phyloP scores from a whole-genome alignment of 2,113 vertebrate genomes.

The Gadus macrocephalus region DNA sequence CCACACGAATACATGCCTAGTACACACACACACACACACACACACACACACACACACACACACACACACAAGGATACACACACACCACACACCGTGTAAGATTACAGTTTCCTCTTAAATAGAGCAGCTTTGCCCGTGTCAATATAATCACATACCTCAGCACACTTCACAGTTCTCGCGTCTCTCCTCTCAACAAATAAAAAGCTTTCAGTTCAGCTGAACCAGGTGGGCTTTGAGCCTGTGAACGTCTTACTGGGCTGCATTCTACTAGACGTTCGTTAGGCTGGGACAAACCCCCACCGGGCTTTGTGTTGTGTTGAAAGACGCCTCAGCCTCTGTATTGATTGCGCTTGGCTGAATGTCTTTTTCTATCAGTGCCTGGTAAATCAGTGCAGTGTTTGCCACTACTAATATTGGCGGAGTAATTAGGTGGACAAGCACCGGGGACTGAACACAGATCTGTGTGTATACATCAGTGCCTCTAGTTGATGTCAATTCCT shows the following conservation, averaged over 20 bases:
- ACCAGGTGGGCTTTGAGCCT: constrained; percentile 33
- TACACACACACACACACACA: no score
- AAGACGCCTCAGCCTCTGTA: constrained; percentile 43
- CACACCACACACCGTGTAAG: not conserved
- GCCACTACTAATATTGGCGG: constrained; percentile 41
- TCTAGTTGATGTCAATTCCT: constrained; percentile 54
- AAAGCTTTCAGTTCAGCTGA: constrained; percentile 17
- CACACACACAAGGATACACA: no score
- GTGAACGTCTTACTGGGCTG: constrained; percentile 36
- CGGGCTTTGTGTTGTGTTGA: constrained; percentile 29
- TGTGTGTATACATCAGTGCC: constrained; percentile 32
- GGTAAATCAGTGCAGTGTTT: constrained; percentile 34
- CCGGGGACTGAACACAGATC: constrained; percentile 35
- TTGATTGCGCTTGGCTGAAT: constrained; percentile 40
- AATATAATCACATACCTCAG: constrained; percentile 31
- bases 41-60: no score
- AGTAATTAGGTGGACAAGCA: constrained; percentile 32
- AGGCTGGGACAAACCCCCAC: constrained; percentile 13
- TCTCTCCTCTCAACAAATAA: constrained; percentile 14
- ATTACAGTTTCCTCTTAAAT: constrained; percentile 23
- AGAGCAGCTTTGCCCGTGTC: constrained; percentile 13
- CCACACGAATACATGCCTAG: no score
- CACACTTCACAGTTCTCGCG: constrained; percentile 19
- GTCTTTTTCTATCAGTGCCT: constrained; percentile 30
- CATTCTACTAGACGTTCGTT: constrained; percentile 29